Percentiles rank a stretch among this genome's conserved stretches.
Evolutionary conservation across 1,140 invertebrate genomes (phyloP).

Genomic region (Scaptomyza montana): DNA sequence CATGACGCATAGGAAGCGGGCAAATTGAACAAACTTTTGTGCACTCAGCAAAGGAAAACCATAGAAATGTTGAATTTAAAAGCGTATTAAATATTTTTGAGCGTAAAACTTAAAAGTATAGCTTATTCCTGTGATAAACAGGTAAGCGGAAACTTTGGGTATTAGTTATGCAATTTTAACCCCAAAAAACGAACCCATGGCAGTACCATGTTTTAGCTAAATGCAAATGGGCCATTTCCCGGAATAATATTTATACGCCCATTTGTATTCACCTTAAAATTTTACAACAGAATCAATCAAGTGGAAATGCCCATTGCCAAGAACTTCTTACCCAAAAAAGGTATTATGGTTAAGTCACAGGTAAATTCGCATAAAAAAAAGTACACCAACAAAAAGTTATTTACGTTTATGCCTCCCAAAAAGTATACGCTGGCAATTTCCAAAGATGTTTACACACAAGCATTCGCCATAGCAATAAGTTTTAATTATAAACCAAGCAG

Average conservation of each 20-base stretch:
- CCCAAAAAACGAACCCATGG: constrained; percentile 36
- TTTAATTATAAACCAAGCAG: constrained; percentile 65
- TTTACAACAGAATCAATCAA: constrained; percentile 75
- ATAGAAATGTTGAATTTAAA: background rate
- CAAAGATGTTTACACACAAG: constrained; percentile 17
- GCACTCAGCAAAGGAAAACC: constrained; percentile 19
- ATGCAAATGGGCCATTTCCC: constrained; percentile 67
- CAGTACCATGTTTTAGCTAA: constrained; percentile 52
- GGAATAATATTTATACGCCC: constrained; percentile 63
- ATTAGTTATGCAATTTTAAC: constrained; percentile 73
- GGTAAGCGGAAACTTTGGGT: constrained; percentile 51
- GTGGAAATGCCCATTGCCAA: constrained; percentile 44
- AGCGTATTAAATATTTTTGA: background rate
- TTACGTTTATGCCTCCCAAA: constrained; percentile 37
- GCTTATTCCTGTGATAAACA: constrained; percentile 16
- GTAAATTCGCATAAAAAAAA: constrained; percentile 31
- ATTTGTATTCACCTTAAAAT: constrained; percentile 77
- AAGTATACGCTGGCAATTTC: constrained; percentile 6
- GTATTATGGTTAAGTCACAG: constrained; percentile 21
- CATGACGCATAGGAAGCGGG: constrained; percentile 13
- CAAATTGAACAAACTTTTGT: constrained; percentile 1
- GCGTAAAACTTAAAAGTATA: background rate
- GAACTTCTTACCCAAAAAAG: too few species aligned
- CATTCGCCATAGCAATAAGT: constrained; percentile 54
- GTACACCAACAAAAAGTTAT: constrained; percentile 21